Evolutionary conservation across 2,888 invertebrate species (phyloP).

Genomic region (Cephalotes varians): DNA sequence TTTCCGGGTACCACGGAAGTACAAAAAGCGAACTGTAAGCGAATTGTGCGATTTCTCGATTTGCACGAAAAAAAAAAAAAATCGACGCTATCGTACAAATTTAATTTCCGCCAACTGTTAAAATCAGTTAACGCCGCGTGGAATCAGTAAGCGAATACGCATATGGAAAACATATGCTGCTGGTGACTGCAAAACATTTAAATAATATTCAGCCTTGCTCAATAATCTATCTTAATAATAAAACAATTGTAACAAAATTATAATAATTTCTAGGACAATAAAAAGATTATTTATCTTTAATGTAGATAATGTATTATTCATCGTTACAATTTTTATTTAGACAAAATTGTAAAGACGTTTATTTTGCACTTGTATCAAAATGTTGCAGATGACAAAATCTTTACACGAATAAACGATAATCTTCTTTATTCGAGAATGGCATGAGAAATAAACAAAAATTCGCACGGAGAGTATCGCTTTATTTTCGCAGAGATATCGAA

Average conservation of each 20-base stretch:
- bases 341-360: not conserved
- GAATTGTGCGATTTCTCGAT: not conserved
- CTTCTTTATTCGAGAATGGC: not conserved
- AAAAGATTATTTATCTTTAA: not conserved
- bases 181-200: not conserved
- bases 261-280: not conserved
- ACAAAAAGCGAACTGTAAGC: constrained; percentile 16
- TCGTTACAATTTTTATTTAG: not conserved
- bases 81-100: not conserved
- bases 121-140: not conserved
- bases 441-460: not conserved
- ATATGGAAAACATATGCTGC: not conserved
- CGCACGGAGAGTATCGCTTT: not conserved
- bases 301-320: not conserved
- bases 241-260: not conserved
- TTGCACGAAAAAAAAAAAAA: not conserved
- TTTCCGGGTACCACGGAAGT: constrained; percentile 39
- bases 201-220: not conserved
- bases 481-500: constrained; percentile 11
- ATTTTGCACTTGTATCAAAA: not conserved
- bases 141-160: not conserved
- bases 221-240: not conserved
- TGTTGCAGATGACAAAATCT: not conserved
- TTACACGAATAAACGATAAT: not conserved
- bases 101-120: constrained; percentile 1